Conservation (phyloP, 2,797 vertebrate genomes). For the Enoplosus armatus region DNA sequence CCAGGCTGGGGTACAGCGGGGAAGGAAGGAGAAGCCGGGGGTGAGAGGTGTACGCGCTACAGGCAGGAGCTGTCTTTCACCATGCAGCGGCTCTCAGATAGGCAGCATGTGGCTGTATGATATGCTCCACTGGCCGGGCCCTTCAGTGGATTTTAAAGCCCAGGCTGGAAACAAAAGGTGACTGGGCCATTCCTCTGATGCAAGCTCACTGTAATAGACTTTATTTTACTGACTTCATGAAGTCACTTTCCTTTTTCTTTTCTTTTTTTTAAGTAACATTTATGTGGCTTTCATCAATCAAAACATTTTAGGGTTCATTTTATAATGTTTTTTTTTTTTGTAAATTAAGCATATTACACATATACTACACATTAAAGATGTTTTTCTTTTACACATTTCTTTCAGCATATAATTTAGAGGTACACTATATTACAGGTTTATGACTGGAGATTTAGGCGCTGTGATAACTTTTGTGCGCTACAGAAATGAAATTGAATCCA, state of each 20-base stretch:
- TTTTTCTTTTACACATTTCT: background rate
- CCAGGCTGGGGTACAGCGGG: conserved; percentile 76
- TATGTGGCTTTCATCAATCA: background rate
- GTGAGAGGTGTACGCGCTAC: conserved; percentile 63
- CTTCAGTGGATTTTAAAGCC: conserved; percentile 54
- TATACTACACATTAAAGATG: too few species aligned
- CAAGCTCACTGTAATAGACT: conserved; percentile 25
- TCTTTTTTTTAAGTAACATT: background rate
- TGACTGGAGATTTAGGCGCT: background rate
- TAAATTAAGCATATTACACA: background rate
- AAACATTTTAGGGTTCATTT: background rate
- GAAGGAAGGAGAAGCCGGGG: conserved; percentile 63
- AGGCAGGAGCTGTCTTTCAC: conserved; percentile 75
- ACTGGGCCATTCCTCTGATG: conserved; percentile 41
- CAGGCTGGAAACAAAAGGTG: conserved; percentile 64
- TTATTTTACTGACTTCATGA: conserved; percentile 20
- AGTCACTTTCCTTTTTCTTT: background rate
- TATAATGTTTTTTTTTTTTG: background rate
- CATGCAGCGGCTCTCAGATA: conserved; percentile 64
- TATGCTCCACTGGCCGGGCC: conserved; percentile 41
- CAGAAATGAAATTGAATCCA: too few species aligned
- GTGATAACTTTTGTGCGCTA: too few species aligned
- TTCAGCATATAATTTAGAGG: background rate
- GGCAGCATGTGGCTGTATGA: conserved; percentile 71
- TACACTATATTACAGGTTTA: background rate